These are phyloP conservation scores for Paracanthobrama guichenoti DNA, from an alignment of 2,113 vertebrate species.

Conservation along the genomic window DNA sequence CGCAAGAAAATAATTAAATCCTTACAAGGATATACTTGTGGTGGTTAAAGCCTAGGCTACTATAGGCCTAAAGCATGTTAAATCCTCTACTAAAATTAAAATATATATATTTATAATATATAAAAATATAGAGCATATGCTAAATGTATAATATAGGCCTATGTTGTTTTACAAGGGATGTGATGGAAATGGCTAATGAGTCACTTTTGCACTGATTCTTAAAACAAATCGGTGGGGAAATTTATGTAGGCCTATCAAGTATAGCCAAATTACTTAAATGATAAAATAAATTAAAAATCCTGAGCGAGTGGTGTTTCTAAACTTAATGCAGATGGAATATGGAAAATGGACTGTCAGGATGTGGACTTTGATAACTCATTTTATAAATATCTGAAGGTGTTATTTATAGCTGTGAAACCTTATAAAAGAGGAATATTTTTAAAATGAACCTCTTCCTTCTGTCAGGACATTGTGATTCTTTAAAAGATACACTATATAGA, in stretches of 20 bases:
- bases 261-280: background rate
- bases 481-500: background rate
- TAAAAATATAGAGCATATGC: too few species aligned
- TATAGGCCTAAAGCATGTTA: too few species aligned
- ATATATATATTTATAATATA: too few species aligned
- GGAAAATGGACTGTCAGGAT: background rate
- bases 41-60: too few species aligned
- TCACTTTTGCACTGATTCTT: too few species aligned
- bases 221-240: background rate
- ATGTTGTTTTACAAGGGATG: too few species aligned
- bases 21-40: background rate
- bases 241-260: background rate
- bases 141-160: too few species aligned
- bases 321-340: background rate
- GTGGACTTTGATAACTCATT: background rate
- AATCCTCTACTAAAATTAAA: too few species aligned
- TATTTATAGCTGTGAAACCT: conserved; percentile 5
- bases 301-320: background rate
- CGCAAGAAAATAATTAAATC: conserved; percentile 24
- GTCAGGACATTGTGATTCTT: background rate
- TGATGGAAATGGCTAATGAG: too few species aligned
- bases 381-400: background rate
- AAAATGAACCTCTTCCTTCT: background rate
- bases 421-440: conserved; percentile 1
- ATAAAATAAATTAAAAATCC: background rate